Base-by-base conservation (phyloP, 1,140 invertebrate genomes). In the Melanaphis sacchari region DNA sequence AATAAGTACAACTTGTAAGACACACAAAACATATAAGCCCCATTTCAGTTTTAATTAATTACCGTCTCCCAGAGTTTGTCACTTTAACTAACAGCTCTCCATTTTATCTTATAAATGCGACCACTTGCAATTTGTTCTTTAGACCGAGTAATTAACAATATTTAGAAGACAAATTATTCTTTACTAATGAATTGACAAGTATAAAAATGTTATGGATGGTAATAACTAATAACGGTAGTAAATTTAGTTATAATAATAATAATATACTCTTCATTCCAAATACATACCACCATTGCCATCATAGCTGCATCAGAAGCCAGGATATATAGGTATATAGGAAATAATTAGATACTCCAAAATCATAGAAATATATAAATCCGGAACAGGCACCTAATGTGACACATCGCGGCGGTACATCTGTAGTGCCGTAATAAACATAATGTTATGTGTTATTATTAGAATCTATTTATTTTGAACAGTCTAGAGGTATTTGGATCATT, bases 401-500 rank as follows among this genome's bases (percentile, higher is more conserved):
- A 49, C 26, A 41, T 43, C 31, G 43, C 85, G n/a, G n/a, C 31
- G 15, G 31, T 76, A 43, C 21, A 87, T 87, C 18, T 46, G n/a
- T n/a, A 46, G n/a, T 21, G 43, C 18, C 43, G 22, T 84, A 46
- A 87, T 21, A 36, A 87, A 87, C 31, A 87, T 15, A 46, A 49
- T 46, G 31, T 87, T 46, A 2, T n/a, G 9, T 6, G 43, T 22
- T 87, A 87, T 87, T 87, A 87, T 87, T 87, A 87, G 85, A 87
- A 87, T 49, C 26, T 87, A 87, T 87, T 87, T 87, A 87, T 87
- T 87, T 87, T 6, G 31, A 87, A 87, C 11, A n/a, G 41, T 46
- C 43, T 87, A 31, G 52, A 90, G 52, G 36, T 90, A 90, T 90
- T 90, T 90, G 52, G 89, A 59, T 24, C 85, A 46, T 90, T 90